Evolutionary conservation across 2,888 invertebrate genomes (phyloP).

Genomic region (Atherix ibis): DNA sequence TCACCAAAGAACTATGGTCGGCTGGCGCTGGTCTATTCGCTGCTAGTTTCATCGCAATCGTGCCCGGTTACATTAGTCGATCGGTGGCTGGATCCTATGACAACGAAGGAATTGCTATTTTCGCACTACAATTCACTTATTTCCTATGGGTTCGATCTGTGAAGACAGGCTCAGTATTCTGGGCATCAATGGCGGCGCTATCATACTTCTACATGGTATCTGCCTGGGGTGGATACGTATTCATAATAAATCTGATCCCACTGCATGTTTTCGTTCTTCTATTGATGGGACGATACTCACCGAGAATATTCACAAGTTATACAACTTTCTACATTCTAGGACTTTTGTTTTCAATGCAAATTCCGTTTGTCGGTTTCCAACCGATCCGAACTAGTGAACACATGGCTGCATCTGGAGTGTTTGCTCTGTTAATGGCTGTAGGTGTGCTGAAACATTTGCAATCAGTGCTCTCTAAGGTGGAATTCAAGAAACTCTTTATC

Average conservation of each 20-base stretch:
- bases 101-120: conserved; percentile 99
- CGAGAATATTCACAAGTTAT: conserved; percentile 85
- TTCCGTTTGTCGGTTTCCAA: conserved; percentile 92
- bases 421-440: conserved; percentile 81
- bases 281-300: conserved; percentile 89
- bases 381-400: conserved; percentile 98
- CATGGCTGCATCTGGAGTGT: conserved; percentile 98
- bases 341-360: conserved; percentile 92
- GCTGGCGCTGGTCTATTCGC: conserved; percentile 94
- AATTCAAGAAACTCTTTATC: conserved; percentile 76
- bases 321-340: conserved; percentile 95
- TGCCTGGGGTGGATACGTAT: conserved; percentile 99
- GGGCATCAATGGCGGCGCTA: conserved; percentile 85
- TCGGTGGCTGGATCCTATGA: conserved; percentile 99
- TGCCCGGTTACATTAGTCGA: conserved; percentile 96
- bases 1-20: conserved; percentile 96
- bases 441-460: conserved; percentile 76
- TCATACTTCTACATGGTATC: conserved; percentile 99
- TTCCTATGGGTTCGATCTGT: conserved; percentile 96
- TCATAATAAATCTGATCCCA: conserved; percentile 97
- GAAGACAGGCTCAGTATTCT: conserved; percentile 93
- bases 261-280: conserved; percentile 90
- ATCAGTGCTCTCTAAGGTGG: conserved; percentile 69
- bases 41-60: conserved; percentile 96
- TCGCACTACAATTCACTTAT: conserved; percentile 96